Conservation (phyloP, 2,888 invertebrate species). For the Deilephila porcellus region DNA sequence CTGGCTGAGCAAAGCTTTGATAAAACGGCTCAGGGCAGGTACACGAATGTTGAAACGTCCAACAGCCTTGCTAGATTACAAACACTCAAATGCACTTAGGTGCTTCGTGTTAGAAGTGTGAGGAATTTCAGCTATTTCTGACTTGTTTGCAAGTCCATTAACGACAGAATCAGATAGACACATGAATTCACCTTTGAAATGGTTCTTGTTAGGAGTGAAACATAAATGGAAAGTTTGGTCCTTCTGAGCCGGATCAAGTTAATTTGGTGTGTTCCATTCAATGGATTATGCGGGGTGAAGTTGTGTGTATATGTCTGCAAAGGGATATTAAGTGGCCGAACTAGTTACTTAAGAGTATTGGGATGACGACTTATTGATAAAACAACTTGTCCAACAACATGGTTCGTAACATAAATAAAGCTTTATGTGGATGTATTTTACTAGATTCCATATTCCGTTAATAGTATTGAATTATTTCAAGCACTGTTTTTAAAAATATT, state of each 20-base stretch:
- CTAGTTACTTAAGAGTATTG: too few relatives aligned
- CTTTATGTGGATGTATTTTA: too few relatives aligned
- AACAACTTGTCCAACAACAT: too few relatives aligned
- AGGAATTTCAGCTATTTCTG: background rate
- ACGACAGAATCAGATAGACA: background rate
- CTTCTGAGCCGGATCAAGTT: constrained; percentile 1
- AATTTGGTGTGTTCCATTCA: background rate
- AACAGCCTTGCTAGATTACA: background rate
- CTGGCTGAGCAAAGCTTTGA: constrained; percentile 3
- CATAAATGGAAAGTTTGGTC: background rate
- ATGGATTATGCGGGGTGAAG: background rate
- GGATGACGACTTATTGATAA: too few relatives aligned
- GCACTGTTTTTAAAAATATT: too few relatives aligned
- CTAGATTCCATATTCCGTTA: too few relatives aligned
- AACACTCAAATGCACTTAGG: background rate
- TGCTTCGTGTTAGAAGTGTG: background rate
- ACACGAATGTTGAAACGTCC: background rate
- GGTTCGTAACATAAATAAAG: too few relatives aligned
- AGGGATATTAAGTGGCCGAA: background rate
- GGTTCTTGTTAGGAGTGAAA: background rate
- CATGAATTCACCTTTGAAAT: background rate
- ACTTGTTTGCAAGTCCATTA: background rate
- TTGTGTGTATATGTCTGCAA: background rate
- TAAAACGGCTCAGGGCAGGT: background rate
- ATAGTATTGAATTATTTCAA: too few relatives aligned